Evolutionary conservation across 2,888 invertebrate species (phyloP).

Genomic region (Eucera pruinosa): DNA sequence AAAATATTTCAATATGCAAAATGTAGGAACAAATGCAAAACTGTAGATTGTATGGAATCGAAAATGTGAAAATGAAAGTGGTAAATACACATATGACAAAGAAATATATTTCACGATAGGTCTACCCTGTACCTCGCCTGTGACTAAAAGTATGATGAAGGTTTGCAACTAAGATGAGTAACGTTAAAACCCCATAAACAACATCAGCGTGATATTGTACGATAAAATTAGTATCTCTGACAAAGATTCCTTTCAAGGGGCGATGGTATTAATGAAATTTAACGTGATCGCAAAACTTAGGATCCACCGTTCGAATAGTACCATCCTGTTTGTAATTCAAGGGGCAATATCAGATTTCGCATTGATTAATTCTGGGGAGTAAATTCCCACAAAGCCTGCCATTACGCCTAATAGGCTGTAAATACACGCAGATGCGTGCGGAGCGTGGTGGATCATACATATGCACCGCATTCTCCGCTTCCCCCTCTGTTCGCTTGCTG

Average conservation of each 20-base stretch:
- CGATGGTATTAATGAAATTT: neutral
- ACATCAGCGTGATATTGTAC: neutral
- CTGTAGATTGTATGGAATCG: too few relatives aligned
- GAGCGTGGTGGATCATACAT: constrained; percentile 50
- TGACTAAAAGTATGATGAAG: too few relatives aligned
- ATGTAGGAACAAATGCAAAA: too few relatives aligned
- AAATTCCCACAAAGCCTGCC: constrained; percentile 62
- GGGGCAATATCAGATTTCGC: constrained; percentile 51
- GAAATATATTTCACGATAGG: too few relatives aligned
- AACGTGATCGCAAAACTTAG: neutral
- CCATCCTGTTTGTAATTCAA: constrained; percentile 38
- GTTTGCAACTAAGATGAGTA: too few relatives aligned
- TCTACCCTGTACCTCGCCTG: too few relatives aligned
- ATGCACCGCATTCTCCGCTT: constrained; percentile 34
- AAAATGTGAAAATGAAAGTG: too few relatives aligned
- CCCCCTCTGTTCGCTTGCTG: constrained; percentile 7
- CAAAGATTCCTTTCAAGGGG: too few relatives aligned
- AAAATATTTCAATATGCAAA: too few relatives aligned
- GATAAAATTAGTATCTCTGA: too few relatives aligned
- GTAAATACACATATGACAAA: too few relatives aligned
- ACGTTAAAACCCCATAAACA: too few relatives aligned
- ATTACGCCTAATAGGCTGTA: constrained; percentile 62
- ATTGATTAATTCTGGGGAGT: constrained; percentile 62
- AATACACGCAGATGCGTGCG: constrained; percentile 64
- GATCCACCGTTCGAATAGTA: constrained; percentile 4